phyloP scores from a whole-genome alignment of 1,140 invertebrate species.

The Pachypeltis micranthus region DNA sequence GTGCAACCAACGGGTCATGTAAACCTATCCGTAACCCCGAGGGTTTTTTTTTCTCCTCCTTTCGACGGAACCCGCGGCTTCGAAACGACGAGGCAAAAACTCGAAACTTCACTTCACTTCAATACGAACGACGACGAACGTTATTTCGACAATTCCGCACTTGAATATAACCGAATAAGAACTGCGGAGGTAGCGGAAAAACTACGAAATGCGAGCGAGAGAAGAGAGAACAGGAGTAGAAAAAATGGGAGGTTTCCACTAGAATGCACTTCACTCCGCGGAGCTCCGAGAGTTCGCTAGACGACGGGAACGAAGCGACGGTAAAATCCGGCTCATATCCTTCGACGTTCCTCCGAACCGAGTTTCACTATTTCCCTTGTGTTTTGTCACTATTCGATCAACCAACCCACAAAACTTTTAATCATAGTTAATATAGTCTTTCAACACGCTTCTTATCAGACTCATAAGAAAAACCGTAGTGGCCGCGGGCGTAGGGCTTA shows the following conservation, averaged over 20 bases:
- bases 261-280: conserved; percentile 9
- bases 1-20: conserved; percentile 9
- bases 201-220: too few relatives aligned
- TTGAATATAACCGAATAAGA: too few relatives aligned
- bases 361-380: too few relatives aligned
- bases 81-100: too few relatives aligned
- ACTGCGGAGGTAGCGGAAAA: too few relatives aligned
- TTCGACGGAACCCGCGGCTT: background rate
- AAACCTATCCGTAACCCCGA: background rate
- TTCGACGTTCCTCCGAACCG: too few relatives aligned
- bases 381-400: too few relatives aligned
- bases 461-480: conserved; percentile 2
- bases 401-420: too few relatives aligned
- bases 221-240: background rate
- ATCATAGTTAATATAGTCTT: too few relatives aligned
- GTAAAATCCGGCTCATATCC: background rate
- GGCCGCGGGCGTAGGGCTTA: background rate
- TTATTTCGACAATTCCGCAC: too few relatives aligned
- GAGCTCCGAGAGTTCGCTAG: background rate
- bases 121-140: too few relatives aligned
- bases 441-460: too few relatives aligned
- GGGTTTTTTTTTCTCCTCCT: background rate
- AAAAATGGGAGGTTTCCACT: conserved; percentile 9
- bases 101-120: conserved; percentile 4
- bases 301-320: background rate